A percentile compares a stretch with the other conserved stretches of the same genome.
phyloP scores from a whole-genome alignment of 35 echinoderm and acorn worm genomes.

The Stichopus chloronotus region DNA sequence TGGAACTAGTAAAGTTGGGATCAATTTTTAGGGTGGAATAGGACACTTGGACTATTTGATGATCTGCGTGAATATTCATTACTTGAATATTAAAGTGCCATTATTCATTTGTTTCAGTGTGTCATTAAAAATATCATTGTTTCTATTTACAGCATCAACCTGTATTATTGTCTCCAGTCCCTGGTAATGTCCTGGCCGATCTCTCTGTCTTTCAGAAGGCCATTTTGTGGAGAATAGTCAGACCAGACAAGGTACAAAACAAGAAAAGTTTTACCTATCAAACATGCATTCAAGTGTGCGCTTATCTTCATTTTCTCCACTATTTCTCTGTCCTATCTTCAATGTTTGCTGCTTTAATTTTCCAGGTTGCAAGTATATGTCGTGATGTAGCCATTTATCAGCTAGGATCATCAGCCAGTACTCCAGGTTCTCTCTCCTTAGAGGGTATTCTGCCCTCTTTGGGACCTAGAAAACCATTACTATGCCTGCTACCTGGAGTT shows the following conservation, averaged over 20 bases:
- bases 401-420: slow-evolving; percentile 58
- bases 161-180: slow-evolving; percentile 77
- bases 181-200: slow-evolving; percentile 62
- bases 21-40: background rate
- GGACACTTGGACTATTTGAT: background rate
- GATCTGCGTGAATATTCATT: too few species aligned
- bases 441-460: slow-evolving; percentile 41
- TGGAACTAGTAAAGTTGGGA: background rate
- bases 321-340: background rate
- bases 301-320: too few species aligned
- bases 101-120: too few species aligned
- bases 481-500: slow-evolving; percentile 64
- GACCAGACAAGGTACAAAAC: slow-evolving; percentile 67
- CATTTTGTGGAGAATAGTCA: slow-evolving; percentile 84
- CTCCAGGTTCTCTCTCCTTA: slow-evolving; percentile 40
- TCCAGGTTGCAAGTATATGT: slow-evolving; percentile 65
- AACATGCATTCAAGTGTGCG: background rate
- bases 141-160: slow-evolving; percentile 70
- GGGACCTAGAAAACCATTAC: slow-evolving; percentile 50
- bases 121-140: background rate
- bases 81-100: too few species aligned
- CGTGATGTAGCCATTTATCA: slow-evolving; percentile 80
- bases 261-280: background rate
- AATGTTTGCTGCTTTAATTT: background rate
- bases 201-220: slow-evolving; percentile 86